phyloP scores from a whole-genome alignment of 2,113 vertebrate genomes.

The Tragelaphus buxtoni region DNA sequence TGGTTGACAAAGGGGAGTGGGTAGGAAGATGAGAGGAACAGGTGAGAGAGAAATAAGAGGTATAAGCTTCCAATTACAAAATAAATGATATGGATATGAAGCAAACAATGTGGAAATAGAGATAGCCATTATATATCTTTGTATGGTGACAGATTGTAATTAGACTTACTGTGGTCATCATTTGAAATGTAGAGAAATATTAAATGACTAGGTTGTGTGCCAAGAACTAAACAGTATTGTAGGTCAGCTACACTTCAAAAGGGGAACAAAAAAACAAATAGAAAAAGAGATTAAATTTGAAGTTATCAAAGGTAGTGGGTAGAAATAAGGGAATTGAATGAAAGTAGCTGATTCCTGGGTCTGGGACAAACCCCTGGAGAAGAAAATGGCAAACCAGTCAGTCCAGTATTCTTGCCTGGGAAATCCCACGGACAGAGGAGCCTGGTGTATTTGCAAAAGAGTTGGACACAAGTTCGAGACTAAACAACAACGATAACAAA shows the following conservation, averaged over 20 bases:
- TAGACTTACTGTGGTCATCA: neutral
- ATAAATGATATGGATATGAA: neutral
- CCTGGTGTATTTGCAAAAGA: neutral
- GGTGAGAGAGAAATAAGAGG: neutral
- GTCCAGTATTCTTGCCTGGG: neutral
- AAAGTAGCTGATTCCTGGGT: neutral
- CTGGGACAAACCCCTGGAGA: neutral
- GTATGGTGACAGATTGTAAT: neutral
- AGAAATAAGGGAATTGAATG: neutral
- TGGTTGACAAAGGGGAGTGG: neutral
- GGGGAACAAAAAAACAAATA: rapidly evolving
- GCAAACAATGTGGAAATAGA: neutral
- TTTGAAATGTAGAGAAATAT: neutral
- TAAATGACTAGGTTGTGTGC: neutral
- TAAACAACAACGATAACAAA: neutral
- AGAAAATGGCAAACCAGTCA: neutral
- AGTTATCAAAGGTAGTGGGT: neutral
- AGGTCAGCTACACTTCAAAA: neutral
- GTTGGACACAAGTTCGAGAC: neutral
- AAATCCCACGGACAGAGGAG: neutral
- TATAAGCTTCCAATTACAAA: neutral
- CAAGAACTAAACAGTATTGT: neutral
- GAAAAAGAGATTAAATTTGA: neutral
- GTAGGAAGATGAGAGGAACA: neutral
- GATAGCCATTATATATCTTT: neutral